Evolutionary conservation across 2,797 vertebrate species (phyloP).

Genomic region (Decapterus maruadsi): DNA sequence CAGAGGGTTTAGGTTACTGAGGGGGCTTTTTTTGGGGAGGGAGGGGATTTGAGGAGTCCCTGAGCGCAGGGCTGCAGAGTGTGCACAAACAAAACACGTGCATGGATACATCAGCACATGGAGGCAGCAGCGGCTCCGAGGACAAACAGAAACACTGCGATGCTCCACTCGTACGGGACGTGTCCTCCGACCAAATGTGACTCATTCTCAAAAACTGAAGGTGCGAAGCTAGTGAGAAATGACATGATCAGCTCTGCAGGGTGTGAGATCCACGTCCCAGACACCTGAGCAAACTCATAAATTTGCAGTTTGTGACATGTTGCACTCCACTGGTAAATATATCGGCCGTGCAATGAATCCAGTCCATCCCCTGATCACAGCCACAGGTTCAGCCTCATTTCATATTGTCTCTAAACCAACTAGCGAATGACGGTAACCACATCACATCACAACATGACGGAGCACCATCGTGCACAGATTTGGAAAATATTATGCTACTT

Average conservation of each 20-base stretch:
- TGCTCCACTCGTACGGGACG: not conserved
- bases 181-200: not conserved
- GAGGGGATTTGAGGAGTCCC: constrained; percentile 26
- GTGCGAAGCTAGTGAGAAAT: not conserved
- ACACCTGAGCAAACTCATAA: too few relatives aligned
- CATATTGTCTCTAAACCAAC: not conserved
- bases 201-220: too few relatives aligned
- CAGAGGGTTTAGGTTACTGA: constrained; percentile 56
- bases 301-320: not conserved
- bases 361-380: not conserved
- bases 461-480: too few relatives aligned
- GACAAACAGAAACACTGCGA: constrained; percentile 5
- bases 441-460: not conserved
- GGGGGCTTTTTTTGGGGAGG: constrained; percentile 24
- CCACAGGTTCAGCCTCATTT: constrained; percentile 15
- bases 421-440: constrained; percentile 4
- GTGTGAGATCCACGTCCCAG: not conserved
- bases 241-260: not conserved
- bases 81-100: constrained; percentile 38
- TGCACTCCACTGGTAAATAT: not conserved
- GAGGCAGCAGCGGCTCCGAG: not conserved
- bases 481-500: constrained; percentile 9
- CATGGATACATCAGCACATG: not conserved
- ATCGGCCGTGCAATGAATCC: not conserved
- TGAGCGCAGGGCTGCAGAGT: constrained; percentile 1